Evolutionary conservation across 2,113 vertebrate genomes (phyloP).

Genomic region (Anarhynchus alexandrinus): DNA sequence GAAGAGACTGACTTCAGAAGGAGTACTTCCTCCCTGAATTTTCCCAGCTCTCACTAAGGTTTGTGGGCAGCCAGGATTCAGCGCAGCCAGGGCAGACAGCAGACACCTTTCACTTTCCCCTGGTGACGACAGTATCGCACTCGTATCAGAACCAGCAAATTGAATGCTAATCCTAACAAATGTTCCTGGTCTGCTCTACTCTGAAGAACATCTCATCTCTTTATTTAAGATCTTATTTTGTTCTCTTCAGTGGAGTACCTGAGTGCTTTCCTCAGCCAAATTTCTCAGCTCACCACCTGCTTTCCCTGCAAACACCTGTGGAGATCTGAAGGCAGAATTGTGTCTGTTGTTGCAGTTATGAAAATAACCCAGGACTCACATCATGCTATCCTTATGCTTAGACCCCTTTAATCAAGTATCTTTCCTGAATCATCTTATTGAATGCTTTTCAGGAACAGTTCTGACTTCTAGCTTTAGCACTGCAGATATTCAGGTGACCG

Average conservation of each 20-base stretch:
- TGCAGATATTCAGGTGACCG: not conserved
- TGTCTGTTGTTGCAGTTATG: not conserved
- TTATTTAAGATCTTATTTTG: not conserved
- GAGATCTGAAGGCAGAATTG: not conserved
- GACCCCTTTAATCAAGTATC: not conserved
- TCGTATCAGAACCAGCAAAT: not conserved
- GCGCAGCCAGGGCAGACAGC: not conserved
- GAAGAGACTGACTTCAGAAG: not conserved
- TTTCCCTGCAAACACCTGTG: not conserved
- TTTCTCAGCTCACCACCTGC: not conserved
- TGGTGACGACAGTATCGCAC: accelerated
- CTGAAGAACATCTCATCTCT: not conserved
- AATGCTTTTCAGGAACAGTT: not conserved
- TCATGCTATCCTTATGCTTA: not conserved
- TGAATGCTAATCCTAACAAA: not conserved
- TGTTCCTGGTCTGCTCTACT: not conserved
- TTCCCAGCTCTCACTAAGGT: not conserved
- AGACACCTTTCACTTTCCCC: not conserved
- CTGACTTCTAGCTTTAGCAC: not conserved
- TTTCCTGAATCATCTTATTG: not conserved
- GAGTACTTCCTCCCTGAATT: not conserved
- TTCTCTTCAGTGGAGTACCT: not conserved
- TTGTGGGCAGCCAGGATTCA: not conserved
- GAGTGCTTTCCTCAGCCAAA: not conserved
- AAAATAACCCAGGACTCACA: not conserved